Evolutionary conservation across 2,888 invertebrate genomes (phyloP).

Genomic region (Ectemnius lituratus): DNA sequence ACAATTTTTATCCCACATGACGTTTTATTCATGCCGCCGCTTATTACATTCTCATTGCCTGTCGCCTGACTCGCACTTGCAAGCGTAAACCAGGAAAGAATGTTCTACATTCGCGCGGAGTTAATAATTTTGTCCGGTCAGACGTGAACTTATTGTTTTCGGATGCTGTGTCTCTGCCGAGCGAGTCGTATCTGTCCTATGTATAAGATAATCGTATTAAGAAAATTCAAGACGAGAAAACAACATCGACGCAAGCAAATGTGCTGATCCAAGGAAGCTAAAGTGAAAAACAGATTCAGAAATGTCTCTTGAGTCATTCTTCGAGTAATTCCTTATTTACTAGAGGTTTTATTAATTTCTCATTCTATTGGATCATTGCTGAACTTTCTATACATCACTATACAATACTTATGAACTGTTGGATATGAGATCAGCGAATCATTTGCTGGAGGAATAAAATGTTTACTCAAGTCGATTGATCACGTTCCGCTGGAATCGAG

Average conservation of each 20-base stretch:
- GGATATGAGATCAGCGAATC: neutral
- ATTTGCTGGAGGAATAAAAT: no score
- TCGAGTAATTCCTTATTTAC: no score
- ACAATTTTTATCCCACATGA: slow-evolving; percentile 71
- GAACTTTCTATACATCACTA: no score
- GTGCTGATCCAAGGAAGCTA: no score
- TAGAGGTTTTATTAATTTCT: no score
- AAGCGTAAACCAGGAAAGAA: neutral
- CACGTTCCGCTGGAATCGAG: neutral
- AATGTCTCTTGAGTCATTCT: neutral
- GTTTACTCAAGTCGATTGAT: neutral
- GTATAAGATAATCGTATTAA: no score
- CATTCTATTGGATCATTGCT: no score
- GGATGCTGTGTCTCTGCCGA: no score
- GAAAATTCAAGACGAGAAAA: no score
- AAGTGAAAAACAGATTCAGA: neutral
- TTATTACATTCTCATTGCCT: slow-evolving; percentile 43
- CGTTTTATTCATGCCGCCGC: slow-evolving; percentile 67
- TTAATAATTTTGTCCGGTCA: slow-evolving; percentile 1
- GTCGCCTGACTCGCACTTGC: slow-evolving; percentile 16
- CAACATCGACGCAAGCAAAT: no score
- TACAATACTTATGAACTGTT: neutral
- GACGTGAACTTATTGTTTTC: neutral
- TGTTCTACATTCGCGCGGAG: neutral
- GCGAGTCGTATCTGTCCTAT: no score